Percentiles rank a stretch among this genome's conserved stretches.
These are phyloP conservation scores for Anguilla obscura DNA, from an alignment of 2,797 vertebrate genomes.

Conservation along the genomic window DNA sequence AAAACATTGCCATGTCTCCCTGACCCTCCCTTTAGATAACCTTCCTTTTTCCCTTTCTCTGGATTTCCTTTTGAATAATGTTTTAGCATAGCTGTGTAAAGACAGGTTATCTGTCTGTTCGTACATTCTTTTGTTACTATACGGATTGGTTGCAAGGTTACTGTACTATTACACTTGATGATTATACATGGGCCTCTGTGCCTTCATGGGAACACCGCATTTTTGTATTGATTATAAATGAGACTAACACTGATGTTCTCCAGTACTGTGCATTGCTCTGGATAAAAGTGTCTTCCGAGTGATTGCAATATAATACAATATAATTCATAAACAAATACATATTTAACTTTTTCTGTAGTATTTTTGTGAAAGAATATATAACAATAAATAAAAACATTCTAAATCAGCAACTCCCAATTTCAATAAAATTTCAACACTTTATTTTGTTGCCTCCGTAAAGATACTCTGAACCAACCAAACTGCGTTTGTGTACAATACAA, in stretches of 20 bases:
- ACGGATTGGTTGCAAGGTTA: background rate
- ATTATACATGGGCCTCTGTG: background rate
- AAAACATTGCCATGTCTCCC: background rate
- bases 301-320: background rate
- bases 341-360: too few relatives aligned
- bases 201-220: background rate
- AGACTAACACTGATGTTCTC: background rate
- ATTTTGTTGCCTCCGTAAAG: background rate
- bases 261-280: background rate
- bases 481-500: background rate
- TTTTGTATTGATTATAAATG: background rate
- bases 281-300: background rate
- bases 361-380: too few relatives aligned
- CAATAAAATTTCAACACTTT: background rate
- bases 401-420: background rate
- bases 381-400: background rate
- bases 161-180: background rate
- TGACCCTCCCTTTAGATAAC: background rate
- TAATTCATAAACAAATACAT: too few relatives aligned
- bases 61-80: background rate
- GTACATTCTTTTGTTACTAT: background rate
- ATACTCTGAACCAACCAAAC: background rate
- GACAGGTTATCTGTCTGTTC: background rate
- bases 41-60: background rate
- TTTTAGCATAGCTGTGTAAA: background rate